Percentiles rank a stretch among this genome's conserved stretches.
phyloP scores from a whole-genome alignment of 2,113 vertebrate species.

The Dipodomys ordii region DNA sequence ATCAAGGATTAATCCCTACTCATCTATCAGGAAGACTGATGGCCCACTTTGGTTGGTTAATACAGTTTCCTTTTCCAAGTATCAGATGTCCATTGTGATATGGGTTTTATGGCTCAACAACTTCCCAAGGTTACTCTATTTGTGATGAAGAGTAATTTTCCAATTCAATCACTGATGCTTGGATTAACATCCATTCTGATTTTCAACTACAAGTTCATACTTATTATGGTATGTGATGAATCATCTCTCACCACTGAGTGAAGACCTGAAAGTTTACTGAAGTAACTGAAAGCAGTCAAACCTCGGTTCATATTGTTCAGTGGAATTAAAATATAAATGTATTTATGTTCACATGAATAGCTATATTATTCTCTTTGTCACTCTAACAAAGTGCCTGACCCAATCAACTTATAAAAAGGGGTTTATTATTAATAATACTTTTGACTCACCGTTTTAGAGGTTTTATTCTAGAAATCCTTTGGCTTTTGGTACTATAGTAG shows the following conservation, averaged over 20 bases:
- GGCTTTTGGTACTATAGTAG: background rate
- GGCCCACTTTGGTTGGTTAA: constrained; percentile 45
- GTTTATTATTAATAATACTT: background rate
- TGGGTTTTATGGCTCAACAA: constrained; percentile 67
- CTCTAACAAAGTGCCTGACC: no score
- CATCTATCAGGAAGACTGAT: constrained; percentile 80
- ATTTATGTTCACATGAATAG: background rate
- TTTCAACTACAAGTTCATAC: constrained; percentile 55
- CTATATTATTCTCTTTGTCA: background rate
- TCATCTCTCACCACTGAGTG: constrained; percentile 12
- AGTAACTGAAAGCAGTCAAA: background rate
- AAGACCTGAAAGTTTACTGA: constrained; percentile 17
- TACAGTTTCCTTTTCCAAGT: constrained; percentile 70
- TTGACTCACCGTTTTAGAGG: background rate
- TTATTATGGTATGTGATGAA: constrained; percentile 35
- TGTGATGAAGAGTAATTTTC: constrained; percentile 72
- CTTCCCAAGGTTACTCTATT: constrained; percentile 79
- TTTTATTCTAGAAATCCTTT: no score
- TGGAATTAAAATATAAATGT: constrained; percentile 37
- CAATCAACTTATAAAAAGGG: no score
- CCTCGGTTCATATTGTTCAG: background rate
- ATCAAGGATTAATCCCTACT: constrained; percentile 79
- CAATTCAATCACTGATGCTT: constrained; percentile 67
- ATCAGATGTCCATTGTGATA: constrained; percentile 71
- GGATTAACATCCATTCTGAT: constrained; percentile 45